Conservation (phyloP, 2,113 vertebrate species). For the Peromyscus maniculatus region DNA sequence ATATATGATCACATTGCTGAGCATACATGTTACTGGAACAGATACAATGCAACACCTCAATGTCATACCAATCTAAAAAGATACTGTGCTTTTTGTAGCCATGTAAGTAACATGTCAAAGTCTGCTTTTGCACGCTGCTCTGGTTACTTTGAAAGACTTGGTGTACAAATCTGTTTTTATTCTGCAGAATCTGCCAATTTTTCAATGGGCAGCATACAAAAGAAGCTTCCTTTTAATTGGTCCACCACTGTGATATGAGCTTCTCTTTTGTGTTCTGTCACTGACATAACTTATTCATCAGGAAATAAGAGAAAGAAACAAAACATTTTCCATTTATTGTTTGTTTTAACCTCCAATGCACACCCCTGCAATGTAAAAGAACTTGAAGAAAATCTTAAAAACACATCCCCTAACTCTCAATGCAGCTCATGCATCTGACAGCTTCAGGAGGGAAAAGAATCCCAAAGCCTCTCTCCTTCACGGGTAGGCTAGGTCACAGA, state of each 20-base stretch:
- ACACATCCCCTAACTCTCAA: not conserved
- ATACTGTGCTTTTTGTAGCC: not conserved
- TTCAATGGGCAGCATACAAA: not conserved
- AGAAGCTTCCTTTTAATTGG: not conserved
- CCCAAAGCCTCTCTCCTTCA: not conserved
- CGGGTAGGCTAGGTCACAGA: not conserved
- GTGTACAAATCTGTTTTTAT: not conserved
- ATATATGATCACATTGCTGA: not conserved
- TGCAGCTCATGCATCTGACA: not conserved
- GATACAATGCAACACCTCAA: not conserved
- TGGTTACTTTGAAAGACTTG: not conserved
- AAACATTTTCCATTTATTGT: not conserved
- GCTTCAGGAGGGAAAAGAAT: not conserved
- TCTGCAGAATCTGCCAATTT: not conserved
- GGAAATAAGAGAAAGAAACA: not conserved
- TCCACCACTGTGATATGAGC: not conserved
- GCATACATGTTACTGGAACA: not conserved
- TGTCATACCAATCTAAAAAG: not conserved
- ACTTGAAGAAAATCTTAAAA: not conserved
- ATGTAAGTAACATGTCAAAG: not conserved
- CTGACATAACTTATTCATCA: not conserved
- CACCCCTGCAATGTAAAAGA: not conserved
- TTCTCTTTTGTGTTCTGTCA: not conserved
- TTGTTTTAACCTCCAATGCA: not conserved
- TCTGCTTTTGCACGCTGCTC: not conserved